A percentile compares a stretch with the other conserved stretches of the same genome.
Evolutionary conservation across 2,113 vertebrate genomes (phyloP).

Genomic region (Psittacara wagleri): DNA sequence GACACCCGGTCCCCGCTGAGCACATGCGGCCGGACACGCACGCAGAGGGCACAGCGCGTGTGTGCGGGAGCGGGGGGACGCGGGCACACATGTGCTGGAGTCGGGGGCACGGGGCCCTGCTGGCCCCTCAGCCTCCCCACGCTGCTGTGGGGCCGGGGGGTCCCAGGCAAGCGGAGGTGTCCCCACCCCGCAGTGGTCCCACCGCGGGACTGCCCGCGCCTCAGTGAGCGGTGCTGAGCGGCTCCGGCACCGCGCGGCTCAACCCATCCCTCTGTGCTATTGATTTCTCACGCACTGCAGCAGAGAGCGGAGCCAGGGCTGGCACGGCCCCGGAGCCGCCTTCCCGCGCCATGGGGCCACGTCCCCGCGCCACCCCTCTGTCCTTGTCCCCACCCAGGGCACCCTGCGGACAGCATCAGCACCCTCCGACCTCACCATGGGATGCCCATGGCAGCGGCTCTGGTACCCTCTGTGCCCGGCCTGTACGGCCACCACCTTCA

Average conservation of each 20-base stretch:
- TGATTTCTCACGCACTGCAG: conserved; percentile 74
- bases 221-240: not conserved
- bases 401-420: accelerated
- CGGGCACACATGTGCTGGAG: not conserved
- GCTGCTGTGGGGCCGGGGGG: accelerated
- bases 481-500: not conserved
- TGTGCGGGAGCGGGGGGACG: not conserved
- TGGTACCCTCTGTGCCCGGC: not conserved
- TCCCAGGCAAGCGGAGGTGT: accelerated
- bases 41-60: not conserved
- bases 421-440: accelerated
- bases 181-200: accelerated
- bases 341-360: accelerated
- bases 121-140: accelerated
- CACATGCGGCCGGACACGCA: not conserved
- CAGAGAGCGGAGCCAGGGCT: not conserved
- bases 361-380: accelerated
- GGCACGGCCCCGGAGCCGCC: accelerated
- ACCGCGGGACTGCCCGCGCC: not conserved
- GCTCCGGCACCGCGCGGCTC: not conserved
- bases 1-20: not conserved
- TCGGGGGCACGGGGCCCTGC: accelerated
- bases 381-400: accelerated
- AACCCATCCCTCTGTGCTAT: conserved; percentile 47
- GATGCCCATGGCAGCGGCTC: accelerated